Evolutionary conservation across 2,113 vertebrate genomes (phyloP).

Genomic region (Nannospalax galili): DNA sequence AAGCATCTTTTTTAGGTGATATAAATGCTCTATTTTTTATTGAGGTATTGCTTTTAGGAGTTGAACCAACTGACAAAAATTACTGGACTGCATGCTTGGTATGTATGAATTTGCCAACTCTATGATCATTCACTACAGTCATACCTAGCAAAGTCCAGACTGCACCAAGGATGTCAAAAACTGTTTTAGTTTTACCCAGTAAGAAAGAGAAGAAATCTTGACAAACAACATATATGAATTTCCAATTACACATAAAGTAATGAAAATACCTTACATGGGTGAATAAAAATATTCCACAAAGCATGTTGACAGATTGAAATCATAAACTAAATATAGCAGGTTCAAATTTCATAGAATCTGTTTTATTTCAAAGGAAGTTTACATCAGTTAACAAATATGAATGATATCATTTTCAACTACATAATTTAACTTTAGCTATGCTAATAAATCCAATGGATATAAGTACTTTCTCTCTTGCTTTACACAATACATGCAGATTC

Average conservation of each 20-base stretch:
- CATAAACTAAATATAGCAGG: neutral
- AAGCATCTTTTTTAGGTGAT: neutral
- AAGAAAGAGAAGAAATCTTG: neutral
- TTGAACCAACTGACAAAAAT: neutral
- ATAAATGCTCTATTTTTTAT: neutral
- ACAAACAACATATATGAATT: neutral
- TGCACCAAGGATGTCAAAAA: neutral
- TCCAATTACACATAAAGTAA: neutral
- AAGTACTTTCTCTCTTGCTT: conserved; percentile 1
- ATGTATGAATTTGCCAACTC: neutral
- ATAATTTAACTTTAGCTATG: neutral
- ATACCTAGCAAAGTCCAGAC: neutral
- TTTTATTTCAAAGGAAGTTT: conserved; percentile 8
- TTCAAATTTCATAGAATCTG: conserved; percentile 29
- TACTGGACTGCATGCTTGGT: neutral
- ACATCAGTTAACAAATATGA: conserved; percentile 48
- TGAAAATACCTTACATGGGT: neutral
- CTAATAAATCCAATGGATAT: conserved; percentile 1
- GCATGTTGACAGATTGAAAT: neutral
- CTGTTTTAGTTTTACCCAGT: neutral
- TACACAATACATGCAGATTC: neutral
- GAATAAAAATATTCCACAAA: conserved; percentile 15
- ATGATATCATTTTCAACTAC: neutral
- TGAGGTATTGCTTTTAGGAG: neutral
- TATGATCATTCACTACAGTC: neutral